phyloP scores from a whole-genome alignment of 2,113 vertebrate species.

The Cichladusa arquata region DNA sequence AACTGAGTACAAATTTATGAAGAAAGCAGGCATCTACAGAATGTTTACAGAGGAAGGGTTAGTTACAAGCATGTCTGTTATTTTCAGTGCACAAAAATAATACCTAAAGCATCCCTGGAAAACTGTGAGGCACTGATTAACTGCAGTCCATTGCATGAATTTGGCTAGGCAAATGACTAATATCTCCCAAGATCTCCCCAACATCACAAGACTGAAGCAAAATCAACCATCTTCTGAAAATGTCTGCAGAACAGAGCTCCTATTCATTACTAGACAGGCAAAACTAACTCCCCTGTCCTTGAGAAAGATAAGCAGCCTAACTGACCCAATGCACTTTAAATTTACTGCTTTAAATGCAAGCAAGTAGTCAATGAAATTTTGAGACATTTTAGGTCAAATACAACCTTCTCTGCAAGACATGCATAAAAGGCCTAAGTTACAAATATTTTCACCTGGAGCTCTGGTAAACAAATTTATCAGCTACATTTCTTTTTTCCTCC shows the following conservation, averaged over 20 bases:
- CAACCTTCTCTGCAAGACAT: background rate
- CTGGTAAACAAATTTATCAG: background rate
- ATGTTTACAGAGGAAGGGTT: background rate
- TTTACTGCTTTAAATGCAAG: background rate
- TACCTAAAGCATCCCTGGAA: background rate
- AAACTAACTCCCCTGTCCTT: background rate
- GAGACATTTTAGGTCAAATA: background rate
- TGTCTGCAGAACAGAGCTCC: background rate
- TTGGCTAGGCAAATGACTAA: background rate
- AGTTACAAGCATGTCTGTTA: background rate
- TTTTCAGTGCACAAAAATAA: background rate
- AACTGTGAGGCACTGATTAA: background rate
- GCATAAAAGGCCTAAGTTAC: background rate
- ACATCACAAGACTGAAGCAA: background rate
- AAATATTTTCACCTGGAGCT: background rate
- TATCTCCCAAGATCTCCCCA: background rate
- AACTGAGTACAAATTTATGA: background rate
- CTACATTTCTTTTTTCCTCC: background rate
- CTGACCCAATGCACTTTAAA: background rate
- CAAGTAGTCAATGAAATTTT: background rate
- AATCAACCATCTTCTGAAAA: background rate
- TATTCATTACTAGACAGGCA: background rate
- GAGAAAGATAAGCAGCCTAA: background rate
- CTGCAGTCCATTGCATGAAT: background rate
- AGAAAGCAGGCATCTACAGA: background rate